Percentiles rank a stretch among this genome's conserved stretches.
These are phyloP conservation scores for Anolis carolinensis DNA, from an alignment of 2,113 vertebrate species.

Conservation along the genomic window DNA sequence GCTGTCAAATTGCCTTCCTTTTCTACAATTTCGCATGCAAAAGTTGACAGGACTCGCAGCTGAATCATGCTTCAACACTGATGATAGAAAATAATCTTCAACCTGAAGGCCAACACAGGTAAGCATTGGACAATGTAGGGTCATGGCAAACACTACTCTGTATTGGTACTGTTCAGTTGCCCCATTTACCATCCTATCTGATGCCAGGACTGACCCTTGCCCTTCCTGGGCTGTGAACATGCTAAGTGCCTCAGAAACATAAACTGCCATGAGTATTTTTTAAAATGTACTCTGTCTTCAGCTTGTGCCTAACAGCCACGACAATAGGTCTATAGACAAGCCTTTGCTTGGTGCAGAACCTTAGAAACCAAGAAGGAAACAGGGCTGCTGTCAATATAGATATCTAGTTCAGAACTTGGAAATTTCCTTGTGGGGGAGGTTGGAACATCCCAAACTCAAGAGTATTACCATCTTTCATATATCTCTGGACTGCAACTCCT, in stretches of 20 bases:
- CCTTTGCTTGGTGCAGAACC: background rate
- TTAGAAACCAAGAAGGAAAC: background rate
- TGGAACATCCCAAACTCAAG: no score
- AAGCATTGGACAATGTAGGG: background rate
- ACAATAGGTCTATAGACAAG: background rate
- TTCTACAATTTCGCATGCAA: background rate
- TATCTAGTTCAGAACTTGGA: no score
- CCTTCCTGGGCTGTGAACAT: no score
- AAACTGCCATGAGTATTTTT: background rate
- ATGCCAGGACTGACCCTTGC: background rate
- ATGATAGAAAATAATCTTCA: background rate
- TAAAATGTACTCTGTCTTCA: background rate
- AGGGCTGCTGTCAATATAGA: background rate
- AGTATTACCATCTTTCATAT: background rate
- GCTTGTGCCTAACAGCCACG: no score
- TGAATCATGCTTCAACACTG: background rate
- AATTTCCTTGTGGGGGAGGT: no score
- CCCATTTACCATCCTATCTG: background rate
- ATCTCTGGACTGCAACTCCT: background rate
- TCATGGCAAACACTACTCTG: background rate
- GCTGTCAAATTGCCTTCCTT: background rate
- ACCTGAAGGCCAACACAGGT: background rate
- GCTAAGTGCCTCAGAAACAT: background rate
- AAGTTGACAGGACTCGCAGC: background rate
- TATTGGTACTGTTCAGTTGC: background rate